Evolutionary conservation across 2,888 invertebrate genomes (phyloP).

Genomic region (Uloborus plumipes): DNA sequence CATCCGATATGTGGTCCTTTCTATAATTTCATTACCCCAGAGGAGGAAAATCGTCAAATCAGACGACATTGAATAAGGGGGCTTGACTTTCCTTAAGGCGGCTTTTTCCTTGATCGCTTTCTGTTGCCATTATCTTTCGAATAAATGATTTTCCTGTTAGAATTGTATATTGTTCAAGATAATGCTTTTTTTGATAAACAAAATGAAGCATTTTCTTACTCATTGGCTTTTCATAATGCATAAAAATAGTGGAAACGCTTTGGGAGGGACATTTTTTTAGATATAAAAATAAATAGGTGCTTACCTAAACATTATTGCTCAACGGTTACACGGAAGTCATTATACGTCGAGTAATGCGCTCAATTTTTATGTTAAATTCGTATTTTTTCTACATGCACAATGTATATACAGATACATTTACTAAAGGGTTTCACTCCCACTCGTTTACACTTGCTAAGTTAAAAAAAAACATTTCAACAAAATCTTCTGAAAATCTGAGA

Average conservation of each 20-base stretch:
- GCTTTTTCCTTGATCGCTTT: conserved; percentile 46
- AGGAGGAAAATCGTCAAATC: conserved; percentile 17
- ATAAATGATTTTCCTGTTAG: conserved; percentile 44
- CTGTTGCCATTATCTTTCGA: conserved; percentile 15
- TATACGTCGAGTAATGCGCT: too few relatives aligned
- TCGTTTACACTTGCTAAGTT: too few relatives aligned
- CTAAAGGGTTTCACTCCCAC: too few relatives aligned
- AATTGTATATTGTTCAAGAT: conserved; percentile 40
- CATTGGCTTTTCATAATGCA: conserved; percentile 6
- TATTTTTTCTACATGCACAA: too few relatives aligned
- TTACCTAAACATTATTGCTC: too few relatives aligned
- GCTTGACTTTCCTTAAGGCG: conserved; percentile 35
- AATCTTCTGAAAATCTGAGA: too few relatives aligned
- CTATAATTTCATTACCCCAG: conserved; percentile 12
- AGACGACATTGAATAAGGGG: conserved; percentile 8
- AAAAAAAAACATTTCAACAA: too few relatives aligned
- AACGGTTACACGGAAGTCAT: too few relatives aligned
- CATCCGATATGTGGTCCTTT: conserved; percentile 1
- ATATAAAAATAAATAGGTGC: too few relatives aligned
- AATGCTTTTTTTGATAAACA: conserved; percentile 28
- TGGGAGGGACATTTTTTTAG: background rate
- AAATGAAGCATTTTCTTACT: conserved; percentile 7
- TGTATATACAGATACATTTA: too few relatives aligned
- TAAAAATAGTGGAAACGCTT: conserved; percentile 10
- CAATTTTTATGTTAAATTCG: too few relatives aligned